Evolutionary conservation across 2,113 vertebrate genomes (phyloP).

Genomic region (Oncorhynchus kisutch): DNA sequence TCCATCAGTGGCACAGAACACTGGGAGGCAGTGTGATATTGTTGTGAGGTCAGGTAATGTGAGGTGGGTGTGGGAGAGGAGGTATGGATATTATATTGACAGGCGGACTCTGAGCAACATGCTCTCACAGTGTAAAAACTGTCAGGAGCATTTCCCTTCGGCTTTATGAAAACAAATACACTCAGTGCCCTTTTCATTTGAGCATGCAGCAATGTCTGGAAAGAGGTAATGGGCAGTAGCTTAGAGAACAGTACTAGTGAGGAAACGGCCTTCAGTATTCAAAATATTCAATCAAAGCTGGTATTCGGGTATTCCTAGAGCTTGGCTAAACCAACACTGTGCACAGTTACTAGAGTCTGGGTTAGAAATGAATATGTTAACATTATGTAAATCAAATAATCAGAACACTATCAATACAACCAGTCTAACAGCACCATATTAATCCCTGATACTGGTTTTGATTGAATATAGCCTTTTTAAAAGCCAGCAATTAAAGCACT

Average conservation of each 20-base stretch:
- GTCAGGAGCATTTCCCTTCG: not conserved
- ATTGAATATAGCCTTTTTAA: not conserved
- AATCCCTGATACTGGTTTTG: too few species aligned
- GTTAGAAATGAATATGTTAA: too few species aligned
- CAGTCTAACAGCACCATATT: too few species aligned
- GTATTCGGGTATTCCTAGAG: not conserved
- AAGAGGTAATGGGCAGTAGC: not conserved
- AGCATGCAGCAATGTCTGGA: not conserved
- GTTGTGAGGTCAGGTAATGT: not conserved
- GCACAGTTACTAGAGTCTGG: too few species aligned
- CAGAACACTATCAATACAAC: too few species aligned
- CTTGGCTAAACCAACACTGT: too few species aligned
- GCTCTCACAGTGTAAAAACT: not conserved
- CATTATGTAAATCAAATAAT: too few species aligned
- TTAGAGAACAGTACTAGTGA: too few species aligned
- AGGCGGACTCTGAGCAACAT: not conserved
- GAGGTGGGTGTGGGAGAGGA: not conserved
- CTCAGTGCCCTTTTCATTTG: not conserved
- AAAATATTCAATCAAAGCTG: not conserved
- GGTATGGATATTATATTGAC: not conserved
- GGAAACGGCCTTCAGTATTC: too few species aligned
- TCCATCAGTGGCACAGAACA: not conserved
- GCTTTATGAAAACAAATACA: not conserved
- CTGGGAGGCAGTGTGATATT: too few species aligned
- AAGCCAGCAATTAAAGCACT: not conserved